These are phyloP conservation scores for Amiota mariae DNA, from an alignment of 2,888 invertebrate species.

Conservation along the genomic window DNA sequence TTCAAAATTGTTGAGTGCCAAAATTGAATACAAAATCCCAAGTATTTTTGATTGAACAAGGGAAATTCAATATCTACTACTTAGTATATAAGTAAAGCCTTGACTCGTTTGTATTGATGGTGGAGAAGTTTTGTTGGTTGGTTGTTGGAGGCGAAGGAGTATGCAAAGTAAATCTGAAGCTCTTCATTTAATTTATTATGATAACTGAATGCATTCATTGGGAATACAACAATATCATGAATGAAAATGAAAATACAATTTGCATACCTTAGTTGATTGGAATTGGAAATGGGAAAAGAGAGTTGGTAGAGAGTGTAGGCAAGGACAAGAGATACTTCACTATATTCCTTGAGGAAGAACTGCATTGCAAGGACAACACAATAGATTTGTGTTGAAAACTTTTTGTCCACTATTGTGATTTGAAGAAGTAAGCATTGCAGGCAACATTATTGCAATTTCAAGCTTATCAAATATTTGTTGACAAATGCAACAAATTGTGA, in stretches of 20 bases:
- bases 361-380: too few relatives aligned
- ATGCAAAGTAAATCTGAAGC: conserved; percentile 33
- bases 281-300: too few relatives aligned
- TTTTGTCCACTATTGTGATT: too few relatives aligned
- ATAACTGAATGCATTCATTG: conserved; percentile 23
- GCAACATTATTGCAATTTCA: conserved; percentile 22
- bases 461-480: conserved; percentile 24
- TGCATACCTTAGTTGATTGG: background rate
- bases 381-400: too few relatives aligned
- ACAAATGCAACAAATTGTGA: background rate
- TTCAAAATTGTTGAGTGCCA: conserved; percentile 65
- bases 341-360: too few relatives aligned
- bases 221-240: conserved; percentile 13
- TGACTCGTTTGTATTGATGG: too few relatives aligned
- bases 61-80: background rate
- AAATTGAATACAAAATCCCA: conserved; percentile 3
- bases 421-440: background rate
- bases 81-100: too few relatives aligned
- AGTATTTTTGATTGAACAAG: background rate
- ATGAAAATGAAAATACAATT: conserved; percentile 25
- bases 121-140: too few relatives aligned
- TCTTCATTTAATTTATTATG: conserved; percentile 57
- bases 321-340: too few relatives aligned
- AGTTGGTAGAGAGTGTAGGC: too few relatives aligned
- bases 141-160: conserved; percentile 25